phyloP scores from a whole-genome alignment of 2,888 invertebrate species.

The Meghimatium bilineatum region DNA sequence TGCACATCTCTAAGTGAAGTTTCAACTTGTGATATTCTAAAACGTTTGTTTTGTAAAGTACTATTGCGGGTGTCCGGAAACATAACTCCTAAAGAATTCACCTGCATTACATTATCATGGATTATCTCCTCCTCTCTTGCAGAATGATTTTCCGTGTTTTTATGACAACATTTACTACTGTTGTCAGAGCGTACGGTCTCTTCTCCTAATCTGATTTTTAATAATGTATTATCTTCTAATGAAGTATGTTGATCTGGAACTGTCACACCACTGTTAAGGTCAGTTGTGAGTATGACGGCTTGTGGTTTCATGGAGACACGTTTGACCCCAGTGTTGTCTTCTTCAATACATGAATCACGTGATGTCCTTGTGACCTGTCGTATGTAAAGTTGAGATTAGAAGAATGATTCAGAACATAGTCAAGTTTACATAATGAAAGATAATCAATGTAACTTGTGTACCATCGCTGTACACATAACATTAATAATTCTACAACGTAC shows the following conservation, averaged over 20 bases:
- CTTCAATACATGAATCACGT: not conserved
- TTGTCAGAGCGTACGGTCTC: not conserved
- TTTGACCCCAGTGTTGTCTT: not conserved
- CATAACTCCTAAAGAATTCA: not conserved
- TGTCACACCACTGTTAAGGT: conserved; percentile 53
- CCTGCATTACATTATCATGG: not conserved
- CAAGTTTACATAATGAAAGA: too few relatives aligned
- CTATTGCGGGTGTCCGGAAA: not conserved
- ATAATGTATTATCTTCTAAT: not conserved
- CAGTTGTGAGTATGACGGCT: conserved; percentile 44
- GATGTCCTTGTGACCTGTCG: not conserved
- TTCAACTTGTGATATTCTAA: not conserved
- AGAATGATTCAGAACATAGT: too few relatives aligned
- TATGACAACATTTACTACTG: not conserved
- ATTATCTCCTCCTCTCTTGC: not conserved
- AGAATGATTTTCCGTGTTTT: not conserved
- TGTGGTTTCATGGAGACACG: not conserved
- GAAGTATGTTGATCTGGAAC: conserved; percentile 39
- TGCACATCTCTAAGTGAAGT: not conserved
- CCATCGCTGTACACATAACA: too few relatives aligned
- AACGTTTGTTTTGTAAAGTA: not conserved
- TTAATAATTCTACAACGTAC: too few relatives aligned
- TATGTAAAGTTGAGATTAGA: too few relatives aligned
- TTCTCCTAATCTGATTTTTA: not conserved
- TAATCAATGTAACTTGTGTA: too few relatives aligned